A percentile compares a stretch with the other conserved stretches of the same genome.
phyloP scores from a whole-genome alignment of 2,113 vertebrate species.

The Tachycineta bicolor region DNA sequence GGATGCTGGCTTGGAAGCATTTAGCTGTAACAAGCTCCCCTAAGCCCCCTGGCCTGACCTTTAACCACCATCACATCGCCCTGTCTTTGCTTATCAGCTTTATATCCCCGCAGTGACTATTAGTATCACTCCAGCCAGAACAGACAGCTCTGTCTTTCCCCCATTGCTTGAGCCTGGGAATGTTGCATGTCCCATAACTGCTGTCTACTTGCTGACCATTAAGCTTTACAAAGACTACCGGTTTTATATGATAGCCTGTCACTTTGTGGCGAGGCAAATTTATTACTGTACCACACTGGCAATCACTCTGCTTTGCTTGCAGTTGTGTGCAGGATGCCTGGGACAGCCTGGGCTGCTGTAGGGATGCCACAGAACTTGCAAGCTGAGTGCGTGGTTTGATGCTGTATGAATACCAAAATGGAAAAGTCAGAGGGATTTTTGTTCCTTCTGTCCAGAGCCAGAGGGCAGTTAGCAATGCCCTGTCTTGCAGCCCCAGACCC shows the following conservation, averaged over 20 bases:
- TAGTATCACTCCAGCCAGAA: background rate
- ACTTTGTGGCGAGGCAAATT: background rate
- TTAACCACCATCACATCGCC: background rate
- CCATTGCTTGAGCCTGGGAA: background rate
- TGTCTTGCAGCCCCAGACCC: background rate
- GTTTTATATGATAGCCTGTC: background rate
- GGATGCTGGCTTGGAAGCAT: background rate
- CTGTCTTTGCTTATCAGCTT: conserved; percentile 19
- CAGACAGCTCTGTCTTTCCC: background rate
- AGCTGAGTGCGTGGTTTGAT: background rate
- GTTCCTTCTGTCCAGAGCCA: background rate
- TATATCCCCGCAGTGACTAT: background rate
- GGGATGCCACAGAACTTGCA: background rate
- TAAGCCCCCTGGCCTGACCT: background rate
- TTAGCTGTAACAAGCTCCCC: background rate
- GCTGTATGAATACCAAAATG: background rate
- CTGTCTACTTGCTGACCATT: conserved; percentile 1
- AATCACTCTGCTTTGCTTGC: background rate
- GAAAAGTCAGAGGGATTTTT: background rate
- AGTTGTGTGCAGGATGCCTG: background rate
- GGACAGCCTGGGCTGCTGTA: background rate
- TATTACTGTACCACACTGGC: background rate
- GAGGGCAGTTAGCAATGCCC: background rate
- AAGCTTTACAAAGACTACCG: background rate
- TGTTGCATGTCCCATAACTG: background rate